Base-by-base conservation (phyloP, 1,140 invertebrate species). In the Drosophila saltans region DNA sequence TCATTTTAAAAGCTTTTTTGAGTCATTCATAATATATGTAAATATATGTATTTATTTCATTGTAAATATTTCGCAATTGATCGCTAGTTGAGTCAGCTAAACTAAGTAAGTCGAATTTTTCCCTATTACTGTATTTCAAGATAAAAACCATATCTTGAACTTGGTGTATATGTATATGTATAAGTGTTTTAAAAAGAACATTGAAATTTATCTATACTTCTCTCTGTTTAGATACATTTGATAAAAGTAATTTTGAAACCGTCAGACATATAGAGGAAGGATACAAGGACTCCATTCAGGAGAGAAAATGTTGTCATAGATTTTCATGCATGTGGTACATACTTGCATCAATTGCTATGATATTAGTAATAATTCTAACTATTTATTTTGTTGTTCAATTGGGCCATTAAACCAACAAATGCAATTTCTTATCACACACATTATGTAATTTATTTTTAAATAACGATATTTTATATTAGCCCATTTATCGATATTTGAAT, bases 381-480 rank as follows among this genome's bases (percentile, higher is more conserved):
- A 40, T 40, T 11, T 40, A 0, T 11, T 11, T 1, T 40, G 2
- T 11, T 40, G 39, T 40, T 40, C 10, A 40, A 43, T 43, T n/a
- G 11, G 8, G n/a, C 3, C 55, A 65, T 52, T 28, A 72, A 74
- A 59, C 8, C 9, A 3, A 1, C 0, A n/a, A 55, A 66, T 26
- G 0, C 9, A 39, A 66, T 10, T 10, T 74, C 56, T n/a, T 30
- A 30, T 30, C 28, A 30, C 2, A 30, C 28, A 30, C 16, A 16
- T 16, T 16, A 16, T 16, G 1, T 11, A 11, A 43, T 16, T 16
- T 43, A 43, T 43, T 43, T n/a, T n/a, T 43, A 11, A 43, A 43
- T 3, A 43, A 2, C 45, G 45, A 52, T 52, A 52, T 26, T 21
- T 26, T 52, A 52, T 52, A 2, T 1, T 10, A 52, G 8, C 21